Evolutionary conservation across 2,113 vertebrate genomes (phyloP), one percentile per base, ranked within the genome.

Genomic region (Zosterops japonicus): DNA sequence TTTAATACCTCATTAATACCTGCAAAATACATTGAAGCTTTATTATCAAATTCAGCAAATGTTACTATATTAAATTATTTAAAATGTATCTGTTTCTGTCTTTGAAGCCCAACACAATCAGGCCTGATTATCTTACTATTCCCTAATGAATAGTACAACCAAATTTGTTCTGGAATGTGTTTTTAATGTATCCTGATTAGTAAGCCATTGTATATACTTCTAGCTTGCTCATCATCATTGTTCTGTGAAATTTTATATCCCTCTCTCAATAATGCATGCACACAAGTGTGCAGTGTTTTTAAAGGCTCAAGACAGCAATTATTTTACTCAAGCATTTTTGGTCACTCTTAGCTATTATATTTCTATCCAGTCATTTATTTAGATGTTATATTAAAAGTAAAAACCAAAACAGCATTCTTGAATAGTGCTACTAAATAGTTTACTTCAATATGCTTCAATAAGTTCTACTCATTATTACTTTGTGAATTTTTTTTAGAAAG

Each of bases 101-200:
- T 22, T 69, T 55, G 28, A 41, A 83, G 22, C 25, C 17, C 13
- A 57, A 76, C 49, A 56, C 29, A 87, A 88, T 64, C n/a, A 87
- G 22, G 41, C 9, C 55, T 74, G 59, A 83, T 86, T 86, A 29
- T 77, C 63, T 55, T 70, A 63, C 14, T 59, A 65, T 33, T 92
- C 47, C 39, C n/a, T 70, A 67, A 75, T 28, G 23, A 86, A 57
- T 59, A 83, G 9, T 46, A 46, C 33, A 90, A 83, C 12, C 8
- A 83, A 41, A 76, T 78, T 55, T 74, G 39, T n/a, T 90, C 46
- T 61, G 82, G 55, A 65, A 83, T 80, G 49, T 29, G 71, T 93
- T 92, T 92, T 90, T 88, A 85, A 86, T 46, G 23, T 63, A 74
- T 47, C 12, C 63, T 88, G 72, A 88, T 95, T 85, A 92, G 28